Evolutionary conservation across 2,797 vertebrate species (phyloP).

Genomic region (Monodelphis domestica): DNA sequence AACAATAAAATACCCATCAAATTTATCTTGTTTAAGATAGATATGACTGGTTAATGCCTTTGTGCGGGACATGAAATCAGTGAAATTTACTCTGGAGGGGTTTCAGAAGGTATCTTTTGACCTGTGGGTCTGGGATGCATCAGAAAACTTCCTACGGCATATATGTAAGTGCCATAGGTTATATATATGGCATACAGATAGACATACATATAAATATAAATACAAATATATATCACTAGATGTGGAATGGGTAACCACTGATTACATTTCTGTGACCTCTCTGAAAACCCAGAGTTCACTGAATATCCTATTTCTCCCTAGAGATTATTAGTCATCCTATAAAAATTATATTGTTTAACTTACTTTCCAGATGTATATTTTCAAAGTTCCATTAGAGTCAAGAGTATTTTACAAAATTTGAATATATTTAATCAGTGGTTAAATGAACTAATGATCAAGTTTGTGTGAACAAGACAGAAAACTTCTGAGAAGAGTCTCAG

Average conservation of each 20-base stretch:
- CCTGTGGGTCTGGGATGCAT: slow-evolving; percentile 17
- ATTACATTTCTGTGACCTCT: slow-evolving; percentile 54
- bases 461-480: neutral
- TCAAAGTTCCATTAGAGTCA: slow-evolving; percentile 71
- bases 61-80: slow-evolving; percentile 14
- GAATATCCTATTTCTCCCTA: slow-evolving; percentile 40
- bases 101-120: slow-evolving; percentile 29
- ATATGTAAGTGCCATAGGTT: no score
- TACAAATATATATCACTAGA: slow-evolving; percentile 49
- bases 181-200: no score
- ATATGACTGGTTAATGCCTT: neutral
- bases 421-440: slow-evolving; percentile 63
- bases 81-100: slow-evolving; percentile 25
- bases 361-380: slow-evolving; percentile 68
- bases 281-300: slow-evolving; percentile 37
- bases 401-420: slow-evolving; percentile 72
- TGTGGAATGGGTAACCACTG: slow-evolving; percentile 40
- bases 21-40: neutral
- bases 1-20: slow-evolving; percentile 29
- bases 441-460: neutral
- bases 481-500: slow-evolving; percentile 48
- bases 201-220: no score
- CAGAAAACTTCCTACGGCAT: slow-evolving; percentile 44
- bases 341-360: slow-evolving; percentile 64
- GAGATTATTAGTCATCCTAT: slow-evolving; percentile 62